Evolutionary conservation across 2,797 vertebrate species (phyloP).

Genomic region (Eulemur mongoz): DNA sequence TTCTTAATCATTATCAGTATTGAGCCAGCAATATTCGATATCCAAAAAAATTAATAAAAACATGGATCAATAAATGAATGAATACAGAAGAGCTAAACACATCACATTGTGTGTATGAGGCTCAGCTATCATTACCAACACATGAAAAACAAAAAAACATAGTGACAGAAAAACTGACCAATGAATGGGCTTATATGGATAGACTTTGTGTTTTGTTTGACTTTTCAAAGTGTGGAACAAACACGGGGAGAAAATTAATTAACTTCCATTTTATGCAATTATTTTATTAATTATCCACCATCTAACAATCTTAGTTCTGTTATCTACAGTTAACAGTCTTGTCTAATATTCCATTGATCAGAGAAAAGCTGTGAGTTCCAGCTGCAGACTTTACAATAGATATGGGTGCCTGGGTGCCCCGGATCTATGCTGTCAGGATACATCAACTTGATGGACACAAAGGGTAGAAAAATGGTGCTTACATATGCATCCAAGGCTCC

Average conservation of each 20-base stretch:
- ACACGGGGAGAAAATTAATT: not conserved
- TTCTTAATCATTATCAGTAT: not conserved
- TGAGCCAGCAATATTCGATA: not conserved
- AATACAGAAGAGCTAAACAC: not conserved
- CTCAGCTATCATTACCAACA: not conserved
- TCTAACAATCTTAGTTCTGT: not conserved
- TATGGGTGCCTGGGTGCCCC: not conserved
- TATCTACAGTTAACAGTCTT: not conserved
- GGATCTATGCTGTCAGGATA: not conserved
- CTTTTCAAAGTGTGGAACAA: not conserved
- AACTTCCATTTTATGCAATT: not conserved
- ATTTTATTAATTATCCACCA: not conserved
- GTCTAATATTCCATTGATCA: not conserved
- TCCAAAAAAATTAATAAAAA: not conserved
- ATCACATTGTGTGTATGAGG: not conserved
- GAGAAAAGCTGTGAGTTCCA: not conserved
- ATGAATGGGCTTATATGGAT: not conserved
- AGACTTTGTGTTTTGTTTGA: not conserved
- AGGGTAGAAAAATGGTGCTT: not conserved
- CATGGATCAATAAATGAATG: not conserved
- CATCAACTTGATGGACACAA: not conserved
- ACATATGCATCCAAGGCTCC: accelerated
- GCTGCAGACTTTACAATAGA: not conserved
- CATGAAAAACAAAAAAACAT: not conserved
- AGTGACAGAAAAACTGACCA: not conserved